Evolutionary conservation across 2,888 invertebrate species (phyloP).

Genomic region (Aporophyla lueneburgensis): DNA sequence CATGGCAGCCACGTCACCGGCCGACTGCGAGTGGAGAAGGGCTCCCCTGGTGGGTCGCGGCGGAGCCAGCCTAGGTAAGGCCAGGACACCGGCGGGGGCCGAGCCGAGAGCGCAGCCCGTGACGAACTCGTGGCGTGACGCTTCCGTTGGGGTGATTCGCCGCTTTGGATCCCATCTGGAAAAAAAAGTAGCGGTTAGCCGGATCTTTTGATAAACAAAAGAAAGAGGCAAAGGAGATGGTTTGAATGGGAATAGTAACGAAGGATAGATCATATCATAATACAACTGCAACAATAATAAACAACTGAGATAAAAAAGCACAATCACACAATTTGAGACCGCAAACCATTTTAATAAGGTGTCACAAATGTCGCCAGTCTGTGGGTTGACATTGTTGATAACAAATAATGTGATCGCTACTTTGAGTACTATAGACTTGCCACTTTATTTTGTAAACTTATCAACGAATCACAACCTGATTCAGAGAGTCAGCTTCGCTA

Average conservation of each 20-base stretch:
- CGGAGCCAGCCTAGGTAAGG: constrained; percentile 83
- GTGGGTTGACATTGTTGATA: background rate
- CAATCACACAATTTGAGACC: background rate
- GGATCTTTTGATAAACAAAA: background rate
- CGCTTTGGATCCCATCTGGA: constrained; percentile 97
- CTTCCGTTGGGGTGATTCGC: constrained; percentile 97
- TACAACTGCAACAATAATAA: background rate
- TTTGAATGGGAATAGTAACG: background rate
- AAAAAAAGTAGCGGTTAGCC: constrained; percentile 6
- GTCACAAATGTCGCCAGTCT: background rate
- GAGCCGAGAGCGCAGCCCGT: constrained; percentile 87
- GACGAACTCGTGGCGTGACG: constrained; percentile 96
- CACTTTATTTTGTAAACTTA: background rate
- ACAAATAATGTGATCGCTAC: background rate
- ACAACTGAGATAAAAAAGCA: background rate
- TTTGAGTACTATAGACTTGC: background rate
- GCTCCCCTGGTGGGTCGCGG: constrained; percentile 81
- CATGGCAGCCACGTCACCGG: constrained; percentile 92
- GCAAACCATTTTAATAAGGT: constrained; percentile 3
- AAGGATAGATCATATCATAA: background rate
- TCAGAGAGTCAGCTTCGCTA: background rate
- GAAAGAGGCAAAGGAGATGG: rapidly evolving
- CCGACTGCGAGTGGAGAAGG: constrained; percentile 92
- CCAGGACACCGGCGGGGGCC: constrained; percentile 87
- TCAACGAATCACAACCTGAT: background rate